A percentile compares a stretch with the other conserved stretches of the same genome.
These are phyloP conservation scores for Scrobipalpa atriplicella DNA, from an alignment of 2,888 invertebrate genomes.

Conservation along the genomic window DNA sequence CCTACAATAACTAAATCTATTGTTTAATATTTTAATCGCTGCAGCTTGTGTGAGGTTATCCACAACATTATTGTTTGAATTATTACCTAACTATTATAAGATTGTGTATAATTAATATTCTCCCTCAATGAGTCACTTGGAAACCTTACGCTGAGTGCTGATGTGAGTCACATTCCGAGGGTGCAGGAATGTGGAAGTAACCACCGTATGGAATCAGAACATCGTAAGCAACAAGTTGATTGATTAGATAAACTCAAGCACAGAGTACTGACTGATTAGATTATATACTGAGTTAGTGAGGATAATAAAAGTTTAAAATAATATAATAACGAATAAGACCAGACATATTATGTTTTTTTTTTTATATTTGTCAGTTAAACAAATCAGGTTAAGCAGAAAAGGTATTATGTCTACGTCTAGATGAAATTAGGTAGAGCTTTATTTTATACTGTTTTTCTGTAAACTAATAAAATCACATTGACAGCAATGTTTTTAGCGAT, in stretches of 20 bases:
- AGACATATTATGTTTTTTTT: too few species aligned
- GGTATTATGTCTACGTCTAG: too few species aligned
- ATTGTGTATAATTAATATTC: neutral
- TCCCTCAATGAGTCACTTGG: constrained; percentile 32
- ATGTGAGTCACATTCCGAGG: constrained; percentile 51
- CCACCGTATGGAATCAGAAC: constrained; percentile 18
- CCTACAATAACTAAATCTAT: neutral
- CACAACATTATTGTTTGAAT: neutral
- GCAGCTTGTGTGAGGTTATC: neutral
- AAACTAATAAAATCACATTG: too few species aligned
- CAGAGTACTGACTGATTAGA: too few species aligned
- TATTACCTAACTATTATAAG: neutral
- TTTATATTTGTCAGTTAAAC: too few species aligned
- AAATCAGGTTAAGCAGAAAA: too few species aligned
- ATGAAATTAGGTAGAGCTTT: too few species aligned
- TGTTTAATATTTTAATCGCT: neutral
- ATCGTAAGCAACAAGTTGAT: neutral
- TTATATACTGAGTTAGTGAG: too few species aligned
- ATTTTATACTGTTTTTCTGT: too few species aligned
- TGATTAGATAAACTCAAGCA: neutral
- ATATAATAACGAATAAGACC: too few species aligned
- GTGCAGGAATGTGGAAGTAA: constrained; percentile 54
- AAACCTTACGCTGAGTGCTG: constrained; percentile 55
- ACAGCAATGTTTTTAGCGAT: too few species aligned
- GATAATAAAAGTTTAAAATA: too few species aligned